Percentiles rank a stretch among this genome's conserved stretches.
Conservation (phyloP, 2,888 invertebrate genomes). For the Dexiosoma caninum region DNA sequence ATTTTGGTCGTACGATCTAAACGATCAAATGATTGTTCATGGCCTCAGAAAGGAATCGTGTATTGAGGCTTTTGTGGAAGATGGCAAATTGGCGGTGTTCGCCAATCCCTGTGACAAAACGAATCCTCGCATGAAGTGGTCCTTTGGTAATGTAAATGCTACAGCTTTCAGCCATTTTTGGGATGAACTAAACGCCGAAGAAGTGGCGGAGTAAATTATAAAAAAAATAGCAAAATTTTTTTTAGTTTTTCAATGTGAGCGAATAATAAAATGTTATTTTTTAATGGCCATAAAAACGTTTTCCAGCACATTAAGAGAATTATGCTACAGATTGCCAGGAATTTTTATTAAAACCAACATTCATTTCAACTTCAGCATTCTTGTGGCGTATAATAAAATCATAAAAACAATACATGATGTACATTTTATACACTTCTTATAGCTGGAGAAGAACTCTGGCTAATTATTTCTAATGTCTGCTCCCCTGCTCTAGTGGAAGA, state of each 20-base stretch:
- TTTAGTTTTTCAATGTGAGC: neutral
- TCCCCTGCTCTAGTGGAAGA: neutral
- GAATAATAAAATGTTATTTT: neutral
- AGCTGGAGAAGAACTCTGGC: neutral
- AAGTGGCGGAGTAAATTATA: neutral
- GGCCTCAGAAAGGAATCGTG: conserved; percentile 63
- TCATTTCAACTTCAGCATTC: neutral
- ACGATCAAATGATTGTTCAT: conserved; percentile 74
- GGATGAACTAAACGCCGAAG: conserved; percentile 12
- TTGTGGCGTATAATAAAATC: conserved; percentile 38
- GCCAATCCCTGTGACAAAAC: conserved; percentile 82
- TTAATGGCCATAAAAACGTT: conserved; percentile 46
- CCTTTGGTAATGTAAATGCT: conserved; percentile 70
- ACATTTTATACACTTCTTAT: conserved; percentile 4
- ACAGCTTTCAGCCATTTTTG: conserved; percentile 69
- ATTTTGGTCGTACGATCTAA: conserved; percentile 88
- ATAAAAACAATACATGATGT: conserved; percentile 46
- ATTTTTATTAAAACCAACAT: conserved; percentile 22
- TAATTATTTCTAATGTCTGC: conserved; percentile 50
- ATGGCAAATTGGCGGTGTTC: conserved; percentile 81
- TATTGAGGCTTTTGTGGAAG: conserved; percentile 84
- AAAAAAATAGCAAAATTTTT: neutral
- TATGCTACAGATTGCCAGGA: conserved; percentile 43
- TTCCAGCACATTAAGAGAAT: conserved; percentile 29
- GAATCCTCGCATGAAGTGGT: conserved; percentile 73